phyloP scores from a whole-genome alignment of 2,888 invertebrate species.

The Ichneumoninae sp. region DNA sequence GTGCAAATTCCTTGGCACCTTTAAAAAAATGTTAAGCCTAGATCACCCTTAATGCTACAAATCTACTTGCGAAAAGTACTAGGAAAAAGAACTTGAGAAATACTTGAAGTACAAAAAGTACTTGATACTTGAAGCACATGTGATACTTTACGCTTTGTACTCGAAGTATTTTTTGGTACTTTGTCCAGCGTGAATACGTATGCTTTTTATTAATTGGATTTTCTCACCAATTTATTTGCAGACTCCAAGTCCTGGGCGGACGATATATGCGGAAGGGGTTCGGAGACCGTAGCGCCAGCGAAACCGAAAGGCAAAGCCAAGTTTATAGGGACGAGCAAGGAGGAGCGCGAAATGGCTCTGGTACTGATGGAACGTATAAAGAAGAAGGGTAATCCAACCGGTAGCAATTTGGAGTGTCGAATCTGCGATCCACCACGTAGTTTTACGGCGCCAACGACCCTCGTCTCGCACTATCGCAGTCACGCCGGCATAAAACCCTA shows the following conservation, averaged over 20 bases:
- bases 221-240: conserved; percentile 26
- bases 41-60: too few species aligned
- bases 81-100: too few species aligned
- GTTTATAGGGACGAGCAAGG: conserved; percentile 84
- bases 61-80: too few species aligned
- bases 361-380: conserved; percentile 84
- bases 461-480: conserved; percentile 87
- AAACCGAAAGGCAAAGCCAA: conserved; percentile 85
- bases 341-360: conserved; percentile 85
- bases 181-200: neutral
- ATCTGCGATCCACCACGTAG: conserved; percentile 86
- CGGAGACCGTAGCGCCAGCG: conserved; percentile 69
- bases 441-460: conserved; percentile 86
- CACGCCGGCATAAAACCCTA: conserved; percentile 88
- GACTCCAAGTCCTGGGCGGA: conserved; percentile 66
- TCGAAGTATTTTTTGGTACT: too few species aligned
- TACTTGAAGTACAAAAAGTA: too few species aligned
- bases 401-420: conserved; percentile 85
- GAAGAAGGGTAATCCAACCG: conserved; percentile 82
- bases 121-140: too few species aligned
- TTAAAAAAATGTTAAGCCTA: too few species aligned
- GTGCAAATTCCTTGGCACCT: neutral
- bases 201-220: neutral
- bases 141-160: too few species aligned
- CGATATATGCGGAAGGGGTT: conserved; percentile 42